Base-by-base conservation (phyloP, 2,888 invertebrate genomes). In the Philopedon plagiatum region DNA sequence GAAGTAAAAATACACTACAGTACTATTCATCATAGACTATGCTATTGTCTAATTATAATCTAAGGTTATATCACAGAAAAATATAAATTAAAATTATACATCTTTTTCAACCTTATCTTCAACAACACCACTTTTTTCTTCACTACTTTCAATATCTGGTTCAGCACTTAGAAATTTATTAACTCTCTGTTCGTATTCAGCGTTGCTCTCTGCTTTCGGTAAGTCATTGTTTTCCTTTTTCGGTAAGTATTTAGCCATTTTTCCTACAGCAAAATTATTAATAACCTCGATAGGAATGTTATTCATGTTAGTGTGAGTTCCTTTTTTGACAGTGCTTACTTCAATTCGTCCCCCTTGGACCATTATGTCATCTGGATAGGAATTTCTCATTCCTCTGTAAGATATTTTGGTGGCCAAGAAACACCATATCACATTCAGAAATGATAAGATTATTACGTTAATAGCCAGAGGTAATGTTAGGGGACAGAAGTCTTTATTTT, bases 391-490 rank as follows among this genome's bases (percentile, higher is more conserved):
- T 21, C 91, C 91, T 75, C 86, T 87, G 76, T 88, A 89, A 0
- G 90, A 87, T 21, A 91, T 87, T 80, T 87, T 89, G 0, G 88
- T 83, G 54, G 90, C 89, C 15, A 91, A 80, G 26, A 89, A 80
- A 0, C 91, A 91, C 91, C 91, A 91, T 0, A 89, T 81, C 0
- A 89, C 75, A 77, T 91, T 90, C 15, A 91, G 75, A 57, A 89
- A 83, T 0, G 90, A 87, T 0, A 90, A 78, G 49, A 91, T 88
- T 78, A 91, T 91, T 18, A 90, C 86, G 8, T 88, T 88, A 32
- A 91, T 73, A 1, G 90, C 73, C 19, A 78, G 62, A 32, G 76
- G 75, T 15, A 75, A 72, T 41, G 71, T 78, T 32, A 77, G 69
- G 1, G 74, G 76, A 11, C 63, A 74, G 11, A 54, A 44, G 5